These are phyloP conservation scores for Galerucella pusilla DNA, from an alignment of 2,888 invertebrate genomes.

Conservation along the genomic window DNA sequence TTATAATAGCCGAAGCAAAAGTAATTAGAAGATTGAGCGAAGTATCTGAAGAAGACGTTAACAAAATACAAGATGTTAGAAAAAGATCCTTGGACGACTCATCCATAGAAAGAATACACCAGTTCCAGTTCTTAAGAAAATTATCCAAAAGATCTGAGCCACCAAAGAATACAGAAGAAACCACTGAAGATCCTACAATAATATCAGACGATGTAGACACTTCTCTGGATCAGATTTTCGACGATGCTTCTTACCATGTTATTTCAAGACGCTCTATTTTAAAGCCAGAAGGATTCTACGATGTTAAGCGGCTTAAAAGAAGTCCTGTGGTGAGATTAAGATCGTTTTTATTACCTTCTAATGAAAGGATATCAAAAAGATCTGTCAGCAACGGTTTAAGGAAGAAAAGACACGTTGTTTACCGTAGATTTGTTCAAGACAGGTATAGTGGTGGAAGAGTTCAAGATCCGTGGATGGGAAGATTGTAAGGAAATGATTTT, in stretches of 20 bases:
- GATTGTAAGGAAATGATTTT: slow-evolving; percentile 11
- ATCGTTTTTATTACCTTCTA: background rate
- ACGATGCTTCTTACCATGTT: background rate
- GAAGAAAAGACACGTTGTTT: slow-evolving; percentile 12
- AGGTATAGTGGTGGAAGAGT: slow-evolving; percentile 24
- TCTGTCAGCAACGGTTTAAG: background rate
- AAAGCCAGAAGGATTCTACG: slow-evolving; percentile 9
- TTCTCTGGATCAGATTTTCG: background rate
- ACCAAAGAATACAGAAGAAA: background rate
- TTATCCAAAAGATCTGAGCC: background rate
- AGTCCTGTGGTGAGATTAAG: slow-evolving; percentile 11
- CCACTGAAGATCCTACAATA: background rate
- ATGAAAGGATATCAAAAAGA: slow-evolving; percentile 21
- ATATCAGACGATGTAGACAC: background rate
- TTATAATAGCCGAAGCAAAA: slow-evolving; percentile 12
- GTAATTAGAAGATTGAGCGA: slow-evolving; percentile 1
- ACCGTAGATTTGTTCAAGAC: slow-evolving; percentile 30
- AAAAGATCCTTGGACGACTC: slow-evolving; percentile 21
- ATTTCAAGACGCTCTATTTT: slow-evolving; percentile 18
- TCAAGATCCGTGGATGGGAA: slow-evolving; percentile 27
- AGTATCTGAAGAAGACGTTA: background rate
- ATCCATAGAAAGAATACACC: slow-evolving; percentile 5
- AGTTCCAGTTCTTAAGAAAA: background rate
- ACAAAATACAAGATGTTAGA: background rate
- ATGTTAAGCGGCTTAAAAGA: background rate